Percentiles rank a stretch among this genome's conserved stretches.
These are phyloP conservation scores for Thryonomys swinderianus DNA, from an alignment of 2,113 vertebrate species.

Conservation along the genomic window DNA sequence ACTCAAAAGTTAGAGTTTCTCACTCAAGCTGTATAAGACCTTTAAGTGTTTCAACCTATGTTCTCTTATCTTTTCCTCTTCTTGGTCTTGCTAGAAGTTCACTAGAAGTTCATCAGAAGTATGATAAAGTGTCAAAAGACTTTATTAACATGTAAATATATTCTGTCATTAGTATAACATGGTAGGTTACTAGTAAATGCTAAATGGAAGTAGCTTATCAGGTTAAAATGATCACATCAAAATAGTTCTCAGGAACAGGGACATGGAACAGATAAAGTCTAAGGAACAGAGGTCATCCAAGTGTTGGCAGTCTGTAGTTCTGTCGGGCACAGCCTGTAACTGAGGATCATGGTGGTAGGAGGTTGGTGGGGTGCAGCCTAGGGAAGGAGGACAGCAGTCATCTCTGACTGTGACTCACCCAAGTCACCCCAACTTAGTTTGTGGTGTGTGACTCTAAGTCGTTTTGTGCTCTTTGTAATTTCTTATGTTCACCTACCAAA, in stretches of 20 bases:
- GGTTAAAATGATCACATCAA: not conserved
- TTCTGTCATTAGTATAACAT: not conserved
- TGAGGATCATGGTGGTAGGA: accelerated
- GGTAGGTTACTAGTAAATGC: not conserved
- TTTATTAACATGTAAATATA: not conserved
- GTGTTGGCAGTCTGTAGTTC: not conserved
- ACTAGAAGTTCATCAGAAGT: not conserved
- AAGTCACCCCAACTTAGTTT: not conserved
- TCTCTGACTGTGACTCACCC: not conserved
- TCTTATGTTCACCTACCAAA: constrained; percentile 88
- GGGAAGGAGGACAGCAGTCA: not conserved
- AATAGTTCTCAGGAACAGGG: not conserved
- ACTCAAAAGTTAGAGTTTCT: not conserved
- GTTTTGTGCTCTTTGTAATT: constrained; percentile 86
- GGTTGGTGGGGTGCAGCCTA: accelerated
- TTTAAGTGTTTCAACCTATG: not conserved
- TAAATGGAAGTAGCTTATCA: not conserved
- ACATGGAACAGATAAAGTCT: not conserved
- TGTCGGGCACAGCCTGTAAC: not conserved
- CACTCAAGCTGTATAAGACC: not conserved
- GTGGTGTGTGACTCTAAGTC: constrained; percentile 86
- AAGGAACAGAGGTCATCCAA: not conserved
- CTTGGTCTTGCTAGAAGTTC: not conserved
- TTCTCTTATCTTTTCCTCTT: not conserved
- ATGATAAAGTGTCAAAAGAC: not conserved